Evolutionary conservation across 2,888 invertebrate species (phyloP).

Genomic region (Panopea generosa): DNA sequence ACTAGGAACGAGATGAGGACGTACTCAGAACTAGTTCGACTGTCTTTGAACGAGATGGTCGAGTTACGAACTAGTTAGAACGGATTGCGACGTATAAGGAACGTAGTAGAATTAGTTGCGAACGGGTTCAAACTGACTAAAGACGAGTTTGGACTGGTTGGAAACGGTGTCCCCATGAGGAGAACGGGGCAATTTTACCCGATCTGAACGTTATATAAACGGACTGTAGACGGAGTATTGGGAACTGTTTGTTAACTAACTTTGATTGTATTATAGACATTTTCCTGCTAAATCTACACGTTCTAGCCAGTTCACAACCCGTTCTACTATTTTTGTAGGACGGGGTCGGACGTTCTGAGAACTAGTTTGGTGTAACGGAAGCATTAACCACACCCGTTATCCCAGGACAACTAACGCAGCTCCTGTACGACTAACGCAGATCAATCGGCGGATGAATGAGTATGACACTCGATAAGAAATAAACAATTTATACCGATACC

Average conservation of each 20-base stretch:
- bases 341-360: constrained; percentile 6
- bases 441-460: too few relatives aligned
- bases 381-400: too few relatives aligned
- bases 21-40: too few relatives aligned
- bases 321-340: constrained; percentile 9
- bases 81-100: background rate
- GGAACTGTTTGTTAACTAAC: constrained; percentile 2
- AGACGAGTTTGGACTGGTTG: constrained; percentile 18
- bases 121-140: constrained; percentile 7
- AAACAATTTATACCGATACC: too few relatives aligned
- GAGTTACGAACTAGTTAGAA: constrained; percentile 5
- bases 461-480: too few relatives aligned
- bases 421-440: too few relatives aligned
- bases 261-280: background rate
- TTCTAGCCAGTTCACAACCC: constrained; percentile 12
- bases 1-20: too few relatives aligned
- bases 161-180: constrained; percentile 8
- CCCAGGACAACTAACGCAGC: too few relatives aligned
- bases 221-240: background rate
- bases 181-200: too few relatives aligned
- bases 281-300: constrained; percentile 2
- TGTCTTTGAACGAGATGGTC: too few relatives aligned
- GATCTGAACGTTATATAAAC: background rate
- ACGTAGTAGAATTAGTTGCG: constrained; percentile 4
- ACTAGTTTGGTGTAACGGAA: constrained; percentile 21